Evolutionary conservation across 2,888 invertebrate genomes (phyloP).

Genomic region (Pandemis corylana): DNA sequence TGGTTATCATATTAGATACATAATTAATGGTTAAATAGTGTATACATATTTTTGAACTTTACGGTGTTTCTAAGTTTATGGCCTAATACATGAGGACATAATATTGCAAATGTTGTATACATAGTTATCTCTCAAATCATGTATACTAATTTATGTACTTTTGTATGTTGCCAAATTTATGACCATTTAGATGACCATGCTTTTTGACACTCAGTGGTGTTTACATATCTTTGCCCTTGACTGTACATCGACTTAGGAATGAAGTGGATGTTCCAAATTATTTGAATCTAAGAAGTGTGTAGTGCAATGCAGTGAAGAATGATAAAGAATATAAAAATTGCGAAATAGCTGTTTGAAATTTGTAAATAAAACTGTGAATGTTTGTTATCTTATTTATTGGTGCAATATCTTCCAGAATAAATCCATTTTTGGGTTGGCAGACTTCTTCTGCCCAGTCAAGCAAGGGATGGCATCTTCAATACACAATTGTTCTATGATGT

Average conservation of each 20-base stretch:
- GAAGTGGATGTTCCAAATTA: not conserved
- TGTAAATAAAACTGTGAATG: slow-evolving; percentile 32
- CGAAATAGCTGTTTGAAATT: not conserved
- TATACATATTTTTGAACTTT: too few species aligned
- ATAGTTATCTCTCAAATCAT: too few species aligned
- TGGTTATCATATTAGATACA: too few species aligned
- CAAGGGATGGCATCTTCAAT: slow-evolving; percentile 9
- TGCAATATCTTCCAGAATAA: slow-evolving; percentile 30
- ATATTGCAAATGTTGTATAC: too few species aligned
- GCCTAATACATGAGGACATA: too few species aligned
- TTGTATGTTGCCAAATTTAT: too few species aligned
- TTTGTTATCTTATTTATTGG: slow-evolving; percentile 20
- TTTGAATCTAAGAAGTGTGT: slow-evolving; percentile 5
- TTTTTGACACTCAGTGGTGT: too few species aligned
- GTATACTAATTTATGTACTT: too few species aligned
- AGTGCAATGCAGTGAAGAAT: slow-evolving; percentile 1
- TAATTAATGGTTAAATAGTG: too few species aligned
- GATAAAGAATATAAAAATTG: slow-evolving; percentile 2
- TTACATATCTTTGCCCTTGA: too few species aligned
- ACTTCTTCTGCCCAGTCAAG: slow-evolving; percentile 1
- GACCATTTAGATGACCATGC: too few species aligned
- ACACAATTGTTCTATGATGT: slow-evolving; percentile 17
- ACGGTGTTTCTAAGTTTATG: too few species aligned
- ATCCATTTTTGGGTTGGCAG: slow-evolving; percentile 17
- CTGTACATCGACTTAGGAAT: slow-evolving; percentile 2